phyloP scores from a whole-genome alignment of 2,113 vertebrate species.

The Platichthys flesus region DNA sequence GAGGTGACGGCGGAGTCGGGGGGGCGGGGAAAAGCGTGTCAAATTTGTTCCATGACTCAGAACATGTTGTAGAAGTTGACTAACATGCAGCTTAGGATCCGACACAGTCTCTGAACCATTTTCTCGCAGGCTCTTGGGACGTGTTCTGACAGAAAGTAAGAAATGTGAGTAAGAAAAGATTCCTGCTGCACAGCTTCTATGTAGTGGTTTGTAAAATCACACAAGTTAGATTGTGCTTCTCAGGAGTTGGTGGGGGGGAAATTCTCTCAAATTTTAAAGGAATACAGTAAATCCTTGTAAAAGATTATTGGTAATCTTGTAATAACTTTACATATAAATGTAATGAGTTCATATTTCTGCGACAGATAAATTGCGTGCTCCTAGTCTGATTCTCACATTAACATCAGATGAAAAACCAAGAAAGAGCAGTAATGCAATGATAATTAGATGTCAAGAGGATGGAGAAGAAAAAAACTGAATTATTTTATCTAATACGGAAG shows the following conservation, averaged over 20 bases:
- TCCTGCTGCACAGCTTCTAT: no score
- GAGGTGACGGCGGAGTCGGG: background rate
- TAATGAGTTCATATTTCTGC: no score
- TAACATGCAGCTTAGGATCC: background rate
- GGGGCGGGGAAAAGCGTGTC: slow-evolving; percentile 1
- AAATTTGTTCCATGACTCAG: slow-evolving; percentile 24
- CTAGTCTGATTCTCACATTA: no score
- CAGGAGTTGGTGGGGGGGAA: no score
- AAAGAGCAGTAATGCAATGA: background rate
- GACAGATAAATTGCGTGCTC: no score
- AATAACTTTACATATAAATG: no score
- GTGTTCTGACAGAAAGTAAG: background rate
- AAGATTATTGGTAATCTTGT: no score
- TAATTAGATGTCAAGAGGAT: slow-evolving; percentile 5
- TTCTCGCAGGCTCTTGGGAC: background rate
- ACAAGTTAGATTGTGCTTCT: no score
- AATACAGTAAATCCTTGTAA: no score
- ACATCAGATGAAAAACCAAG: background rate
- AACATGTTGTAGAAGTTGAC: slow-evolving; percentile 23
- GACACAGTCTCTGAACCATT: background rate
- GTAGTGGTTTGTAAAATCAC: no score
- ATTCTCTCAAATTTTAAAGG: no score
- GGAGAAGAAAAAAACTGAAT: background rate
- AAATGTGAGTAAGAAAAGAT: background rate
- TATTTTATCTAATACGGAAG: background rate